Evolutionary conservation across 2,113 vertebrate species (phyloP), one percentile per base, ranked within the genome.

Genomic region (Sylvicapra grimmia): DNA sequence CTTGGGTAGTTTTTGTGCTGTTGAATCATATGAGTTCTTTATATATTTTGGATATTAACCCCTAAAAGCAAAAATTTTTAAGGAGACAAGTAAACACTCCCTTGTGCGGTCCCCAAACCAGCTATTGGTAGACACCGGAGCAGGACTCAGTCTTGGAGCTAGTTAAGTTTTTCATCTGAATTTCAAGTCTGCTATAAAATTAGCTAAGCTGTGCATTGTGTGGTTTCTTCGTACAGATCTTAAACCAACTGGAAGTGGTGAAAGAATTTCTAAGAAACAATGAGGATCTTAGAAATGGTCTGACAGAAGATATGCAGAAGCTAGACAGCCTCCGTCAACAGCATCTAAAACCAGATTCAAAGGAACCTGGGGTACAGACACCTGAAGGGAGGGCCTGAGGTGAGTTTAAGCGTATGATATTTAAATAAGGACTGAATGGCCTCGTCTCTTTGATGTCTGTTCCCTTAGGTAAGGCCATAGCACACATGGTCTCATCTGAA

Each of bases 221-320:
- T 89, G 65, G 33, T 86, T 91, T 95, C 59, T 29, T 94, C 33
- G n/a, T 89, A n/a, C 90, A 98, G 98, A 84, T 97, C 68, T 82
- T 79, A 84, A 80, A 68, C 59, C 94, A 1, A 72, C 72, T 98
- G 86, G 89, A 96, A 80, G 65, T 14, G 31, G 40, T 98, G 44
- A 97, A 89, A 89, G 94, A 93, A 72, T 98, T 98, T 87, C 97
- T 98, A 65, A 95, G n/a, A 96, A 94, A 89, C 93, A 97, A 98
- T 18, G 25, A 96, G 68, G 98, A 98, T 92, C 97, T 98, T 84
- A 91, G 93, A 96, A 96, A 40, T 80, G 53, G 77, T 49, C 96
- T 98, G 63, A 65, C 16, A 87, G 91, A 97, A 96, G 93, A 97
- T 13, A 33, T 98, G 53, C 86, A 96, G 85, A 98, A 94, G 83